A percentile compares a stretch with the other conserved stretches of the same genome.
These are phyloP conservation scores for Palythoa heliodiscus DNA, from an alignment of 92 coral and sea anemone genomes.

Conservation along the genomic window DNA sequence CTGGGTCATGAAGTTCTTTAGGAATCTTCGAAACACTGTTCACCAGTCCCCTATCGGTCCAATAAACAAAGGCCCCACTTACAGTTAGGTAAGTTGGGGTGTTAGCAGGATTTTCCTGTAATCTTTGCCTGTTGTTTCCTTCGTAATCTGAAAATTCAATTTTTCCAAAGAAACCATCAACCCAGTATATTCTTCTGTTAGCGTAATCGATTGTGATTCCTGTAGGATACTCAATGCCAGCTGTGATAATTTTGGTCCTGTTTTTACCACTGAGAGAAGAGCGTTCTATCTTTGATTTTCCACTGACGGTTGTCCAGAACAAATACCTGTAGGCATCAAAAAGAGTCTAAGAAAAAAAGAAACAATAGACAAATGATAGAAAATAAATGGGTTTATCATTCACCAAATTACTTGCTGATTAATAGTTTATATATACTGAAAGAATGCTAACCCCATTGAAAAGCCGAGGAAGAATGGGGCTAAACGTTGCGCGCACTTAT, in stretches of 20 bases:
- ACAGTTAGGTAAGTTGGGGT: conserved; percentile 39
- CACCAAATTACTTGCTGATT: too few relatives aligned
- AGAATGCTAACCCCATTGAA: too few relatives aligned
- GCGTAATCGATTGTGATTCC: conserved; percentile 27
- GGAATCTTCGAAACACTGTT: not conserved
- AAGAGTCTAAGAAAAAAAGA: too few relatives aligned
- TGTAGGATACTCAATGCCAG: not conserved
- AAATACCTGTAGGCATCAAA: not conserved
- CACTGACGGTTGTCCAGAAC: conserved; percentile 20
- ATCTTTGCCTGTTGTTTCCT: conserved; percentile 1
- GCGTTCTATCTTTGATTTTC: conserved; percentile 15
- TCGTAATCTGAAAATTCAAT: conserved; percentile 26
- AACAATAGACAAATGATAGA: too few relatives aligned
- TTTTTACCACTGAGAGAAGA: conserved; percentile 21
- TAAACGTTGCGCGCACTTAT: too few relatives aligned
- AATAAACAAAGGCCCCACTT: conserved; percentile 35
- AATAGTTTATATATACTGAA: too few relatives aligned
- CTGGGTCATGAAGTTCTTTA: not conserved
- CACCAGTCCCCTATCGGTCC: conserved; percentile 37
- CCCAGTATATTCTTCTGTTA: conserved; percentile 21
- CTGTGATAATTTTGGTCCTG: not conserved
- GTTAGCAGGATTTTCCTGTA: not conserved
- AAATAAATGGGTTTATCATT: too few relatives aligned
- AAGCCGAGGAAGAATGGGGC: too few relatives aligned
- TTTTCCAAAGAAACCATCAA: not conserved